Base-by-base conservation (phyloP, 2,797 vertebrate genomes). In the Spinibarbus caldwelli region DNA sequence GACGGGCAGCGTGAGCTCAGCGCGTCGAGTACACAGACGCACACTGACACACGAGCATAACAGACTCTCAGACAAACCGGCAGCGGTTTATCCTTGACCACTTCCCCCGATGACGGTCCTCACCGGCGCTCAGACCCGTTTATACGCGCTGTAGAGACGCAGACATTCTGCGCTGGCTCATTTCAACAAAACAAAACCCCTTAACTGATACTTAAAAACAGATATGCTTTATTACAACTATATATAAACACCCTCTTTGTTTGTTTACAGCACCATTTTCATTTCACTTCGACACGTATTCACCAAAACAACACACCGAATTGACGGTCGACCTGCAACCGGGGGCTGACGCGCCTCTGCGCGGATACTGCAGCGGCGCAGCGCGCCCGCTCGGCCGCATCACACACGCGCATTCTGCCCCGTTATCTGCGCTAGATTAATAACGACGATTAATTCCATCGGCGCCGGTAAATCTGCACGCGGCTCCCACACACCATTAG, bases 331-430 rank as follows among this genome's bases (percentile, higher is more conserved):
- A 70, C 19, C 36, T 31, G 45, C 36, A 38, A 49, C 49, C 57
- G 80, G 34, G 47, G 62, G 76, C 76, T 82, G 81, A 70, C 84
- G 82, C 80, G 77, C 34, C 73, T 77, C 45, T 68, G 82, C 73
- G 79, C 75, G 45, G 36, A 49, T 66, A 78, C 80, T 83, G 81
- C 80, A 83, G n/a, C n/a, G n/a, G n/a, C n/a, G n/a, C n/a, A n/a
- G n/a, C 70, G 64, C 45, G 78, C 57, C 57, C 70, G 68, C 52
- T 77, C 54, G 80, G 64, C 72, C 82, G 73, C 82, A 31, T 84
- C 72, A 84, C 82, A 84, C 72, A 67, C 76, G 66, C 66, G 36
- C 83, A 72, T 85, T 71, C 31, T 73, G 38, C 0, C 75, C 67
- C 11, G 83, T 72, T 64, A 47, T 64, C 52, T 49, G 67, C 31